Conservation (phyloP, 2,888 invertebrate species). For the Morpho achilles region DNA sequence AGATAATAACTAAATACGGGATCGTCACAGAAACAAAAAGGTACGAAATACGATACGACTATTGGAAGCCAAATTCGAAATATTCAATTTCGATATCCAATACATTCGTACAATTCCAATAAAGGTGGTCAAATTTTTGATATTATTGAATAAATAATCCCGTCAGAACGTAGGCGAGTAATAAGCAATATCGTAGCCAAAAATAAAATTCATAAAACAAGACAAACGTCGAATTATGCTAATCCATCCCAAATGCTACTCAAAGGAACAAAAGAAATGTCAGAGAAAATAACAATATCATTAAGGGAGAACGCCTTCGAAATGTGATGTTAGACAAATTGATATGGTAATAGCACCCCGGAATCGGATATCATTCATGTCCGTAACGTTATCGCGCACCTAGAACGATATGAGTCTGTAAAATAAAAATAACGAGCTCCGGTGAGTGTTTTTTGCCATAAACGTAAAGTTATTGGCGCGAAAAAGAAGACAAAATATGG, state of each 20-base stretch:
- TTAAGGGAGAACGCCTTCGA: constrained; percentile 10
- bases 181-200: background rate
- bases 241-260: constrained; percentile 4
- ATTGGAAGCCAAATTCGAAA: too few relatives aligned
- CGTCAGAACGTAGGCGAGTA: too few relatives aligned
- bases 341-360: constrained; percentile 28
- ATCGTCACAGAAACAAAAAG: too few relatives aligned
- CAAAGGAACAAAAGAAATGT: background rate
- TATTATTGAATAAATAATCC: too few relatives aligned
- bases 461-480: constrained; percentile 11
- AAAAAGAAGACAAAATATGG: background rate
- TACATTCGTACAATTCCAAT: too few relatives aligned
- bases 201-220: background rate
- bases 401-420: constrained; percentile 29
- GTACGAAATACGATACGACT: too few relatives aligned
- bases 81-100: too few relatives aligned
- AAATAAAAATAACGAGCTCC: constrained; percentile 34
- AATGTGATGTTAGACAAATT: constrained; percentile 20
- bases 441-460: constrained; percentile 30
- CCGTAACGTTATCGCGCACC: constrained; percentile 27
- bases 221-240: constrained; percentile 1
- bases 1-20: too few relatives aligned
- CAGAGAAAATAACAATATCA: constrained; percentile 10
- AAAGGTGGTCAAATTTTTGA: too few relatives aligned
- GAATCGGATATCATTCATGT: constrained; percentile 29